Conservation (phyloP, 2,113 vertebrate species). For the Nansenia antarctica region DNA sequence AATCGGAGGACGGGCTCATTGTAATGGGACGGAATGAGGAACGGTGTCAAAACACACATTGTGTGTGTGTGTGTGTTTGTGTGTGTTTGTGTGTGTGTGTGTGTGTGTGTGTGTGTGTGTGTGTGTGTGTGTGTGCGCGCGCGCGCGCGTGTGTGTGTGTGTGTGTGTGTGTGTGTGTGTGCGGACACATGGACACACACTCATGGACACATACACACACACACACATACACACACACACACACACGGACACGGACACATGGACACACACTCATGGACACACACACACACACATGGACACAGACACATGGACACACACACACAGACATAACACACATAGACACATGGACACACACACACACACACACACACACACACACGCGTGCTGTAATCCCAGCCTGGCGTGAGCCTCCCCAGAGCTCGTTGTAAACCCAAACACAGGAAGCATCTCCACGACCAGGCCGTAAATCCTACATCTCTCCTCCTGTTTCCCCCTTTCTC, state of each 20-base stretch:
- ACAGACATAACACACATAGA: too few relatives aligned
- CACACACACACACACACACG: background rate
- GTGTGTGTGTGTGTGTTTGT: background rate
- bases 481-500: background rate
- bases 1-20: too few relatives aligned
- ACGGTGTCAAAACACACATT: too few relatives aligned
- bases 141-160: too few relatives aligned
- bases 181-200: too few relatives aligned
- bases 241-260: background rate
- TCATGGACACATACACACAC: background rate
- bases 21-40: too few relatives aligned
- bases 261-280: background rate
- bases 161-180: background rate
- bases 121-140: background rate
- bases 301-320: background rate
- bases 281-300: too few relatives aligned
- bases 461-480: conserved; percentile 12
- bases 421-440: conserved; percentile 29
- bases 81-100: background rate
- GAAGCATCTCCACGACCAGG: conserved; percentile 6
- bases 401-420: conserved; percentile 8
- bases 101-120: background rate
- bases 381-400: background rate
- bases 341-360: background rate
- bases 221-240: background rate